phyloP scores from a whole-genome alignment of 1,140 invertebrate species.

The Lepidurus packardi region DNA sequence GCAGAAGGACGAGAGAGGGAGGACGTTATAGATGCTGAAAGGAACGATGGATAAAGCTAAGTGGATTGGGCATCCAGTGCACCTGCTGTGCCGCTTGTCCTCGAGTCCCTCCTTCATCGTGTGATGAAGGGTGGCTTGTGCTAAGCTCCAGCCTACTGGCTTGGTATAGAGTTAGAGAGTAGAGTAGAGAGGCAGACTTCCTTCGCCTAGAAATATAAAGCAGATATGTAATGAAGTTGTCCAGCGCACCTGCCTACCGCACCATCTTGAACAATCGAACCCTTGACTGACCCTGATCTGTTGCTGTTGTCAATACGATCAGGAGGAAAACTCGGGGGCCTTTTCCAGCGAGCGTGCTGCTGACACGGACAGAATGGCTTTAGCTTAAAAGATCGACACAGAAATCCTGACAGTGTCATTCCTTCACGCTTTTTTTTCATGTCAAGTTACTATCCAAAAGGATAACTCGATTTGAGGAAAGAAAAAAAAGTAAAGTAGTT shows the following conservation, averaged over 20 bases:
- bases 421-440: background rate
- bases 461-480: background rate
- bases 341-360: background rate
- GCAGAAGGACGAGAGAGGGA: background rate
- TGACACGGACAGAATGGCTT: background rate
- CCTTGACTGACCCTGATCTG: background rate
- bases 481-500: too few relatives aligned
- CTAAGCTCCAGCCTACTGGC: background rate
- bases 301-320: background rate
- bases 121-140: constrained; percentile 18
- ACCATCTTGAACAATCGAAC: background rate
- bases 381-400: background rate
- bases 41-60: constrained; percentile 8
- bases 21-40: constrained; percentile 1
- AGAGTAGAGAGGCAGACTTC: background rate
- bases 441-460: background rate
- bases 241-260: background rate
- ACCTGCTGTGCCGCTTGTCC: background rate
- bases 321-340: background rate
- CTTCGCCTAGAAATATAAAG: background rate
- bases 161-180: background rate
- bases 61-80: constrained; percentile 17
- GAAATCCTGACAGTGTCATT: background rate
- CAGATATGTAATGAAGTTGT: constrained; percentile 16
- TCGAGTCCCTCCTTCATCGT: background rate